Evolutionary conservation across 2,888 invertebrate species (phyloP).

Genomic region (Thelaira solivaga): DNA sequence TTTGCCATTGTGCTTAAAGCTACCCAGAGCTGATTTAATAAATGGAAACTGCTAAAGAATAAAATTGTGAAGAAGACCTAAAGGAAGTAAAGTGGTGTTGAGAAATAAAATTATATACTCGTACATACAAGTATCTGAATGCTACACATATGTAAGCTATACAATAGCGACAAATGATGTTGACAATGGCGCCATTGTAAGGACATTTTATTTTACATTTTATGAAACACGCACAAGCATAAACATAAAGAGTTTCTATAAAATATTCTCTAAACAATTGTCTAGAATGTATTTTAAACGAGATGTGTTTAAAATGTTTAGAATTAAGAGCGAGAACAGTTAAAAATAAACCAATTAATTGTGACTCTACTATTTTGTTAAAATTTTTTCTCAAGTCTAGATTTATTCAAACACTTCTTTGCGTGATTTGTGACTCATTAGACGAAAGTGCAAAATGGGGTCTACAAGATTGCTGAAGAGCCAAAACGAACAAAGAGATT

Average conservation of each 20-base stretch:
- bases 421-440: too few species aligned
- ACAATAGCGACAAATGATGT: conserved; percentile 62
- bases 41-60: conserved; percentile 13
- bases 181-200: conserved; percentile 61
- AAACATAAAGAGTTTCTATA: conserved; percentile 6
- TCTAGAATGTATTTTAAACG: conserved; percentile 5
- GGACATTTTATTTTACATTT: conserved; percentile 35
- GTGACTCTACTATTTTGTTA: too few species aligned
- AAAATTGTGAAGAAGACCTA: conserved; percentile 5
- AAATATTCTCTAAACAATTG: background rate
- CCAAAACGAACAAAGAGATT: too few species aligned
- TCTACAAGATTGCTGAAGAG: too few species aligned
- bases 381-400: too few species aligned
- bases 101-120: background rate
- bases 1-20: conserved; percentile 35
- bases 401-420: too few species aligned
- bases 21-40: conserved; percentile 44
- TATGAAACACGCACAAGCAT: conserved; percentile 28
- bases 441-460: too few species aligned
- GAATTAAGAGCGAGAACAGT: too few species aligned
- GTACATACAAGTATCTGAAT: background rate
- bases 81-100: background rate
- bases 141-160: conserved; percentile 58
- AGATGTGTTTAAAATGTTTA: too few species aligned
- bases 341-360: too few species aligned